These are phyloP conservation scores for Eunapius fragilis DNA, from an alignment of 37 sponge, comb jelly and placozoan genomes.

Conservation along the genomic window DNA sequence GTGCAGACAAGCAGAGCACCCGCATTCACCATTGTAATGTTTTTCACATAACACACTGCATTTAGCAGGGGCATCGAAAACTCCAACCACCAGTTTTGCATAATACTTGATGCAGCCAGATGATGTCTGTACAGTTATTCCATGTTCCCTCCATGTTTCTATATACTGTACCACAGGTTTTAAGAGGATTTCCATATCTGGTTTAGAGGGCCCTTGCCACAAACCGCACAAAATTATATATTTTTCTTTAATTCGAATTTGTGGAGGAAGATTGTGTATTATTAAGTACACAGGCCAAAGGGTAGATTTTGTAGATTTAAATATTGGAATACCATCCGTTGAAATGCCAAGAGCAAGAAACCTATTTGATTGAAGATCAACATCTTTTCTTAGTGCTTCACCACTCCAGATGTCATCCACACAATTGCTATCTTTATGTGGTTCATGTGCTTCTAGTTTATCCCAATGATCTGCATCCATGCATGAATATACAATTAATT, in stretches of 20 bases:
- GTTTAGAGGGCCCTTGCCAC: background rate
- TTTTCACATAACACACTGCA: background rate
- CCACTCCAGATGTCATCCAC: too few species aligned
- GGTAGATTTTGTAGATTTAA: background rate
- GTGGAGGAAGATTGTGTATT: too few species aligned
- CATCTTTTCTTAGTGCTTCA: too few species aligned
- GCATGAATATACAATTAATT: too few species aligned
- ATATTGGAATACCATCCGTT: too few species aligned
- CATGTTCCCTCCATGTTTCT: background rate
- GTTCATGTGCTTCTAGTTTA: too few species aligned
- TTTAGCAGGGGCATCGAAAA: conserved; percentile 51
- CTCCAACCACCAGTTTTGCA: conserved; percentile 1
- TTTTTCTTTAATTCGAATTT: background rate
- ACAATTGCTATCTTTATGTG: too few species aligned
- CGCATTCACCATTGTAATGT: conserved; percentile 52
- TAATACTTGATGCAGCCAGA: background rate
- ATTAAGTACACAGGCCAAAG: background rate
- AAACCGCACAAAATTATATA: background rate
- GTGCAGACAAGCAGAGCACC: conserved; percentile 49
- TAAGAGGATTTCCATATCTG: background rate
- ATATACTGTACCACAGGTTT: background rate
- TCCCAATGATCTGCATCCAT: too few species aligned
- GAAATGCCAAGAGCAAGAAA: too few species aligned
- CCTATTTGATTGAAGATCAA: too few species aligned
- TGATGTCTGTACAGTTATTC: background rate